Evolutionary conservation across 2,888 invertebrate species (phyloP).

Genomic region (Drosophila parthenogenetica): DNA sequence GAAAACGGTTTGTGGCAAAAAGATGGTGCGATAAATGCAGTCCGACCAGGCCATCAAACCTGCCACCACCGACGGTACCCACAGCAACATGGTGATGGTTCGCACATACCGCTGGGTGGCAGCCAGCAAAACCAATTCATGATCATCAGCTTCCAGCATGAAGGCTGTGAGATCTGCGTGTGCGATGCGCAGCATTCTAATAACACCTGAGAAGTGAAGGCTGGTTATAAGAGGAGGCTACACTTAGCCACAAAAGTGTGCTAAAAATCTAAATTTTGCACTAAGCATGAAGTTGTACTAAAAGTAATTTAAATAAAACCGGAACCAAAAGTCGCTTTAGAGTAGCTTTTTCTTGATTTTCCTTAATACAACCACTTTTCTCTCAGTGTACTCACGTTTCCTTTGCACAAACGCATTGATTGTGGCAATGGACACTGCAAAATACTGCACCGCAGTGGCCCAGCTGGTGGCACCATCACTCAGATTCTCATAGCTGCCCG

Average conservation of each 20-base stretch:
- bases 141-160: constrained; percentile 50
- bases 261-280: no score
- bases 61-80: constrained; percentile 65
- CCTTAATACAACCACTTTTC: no score
- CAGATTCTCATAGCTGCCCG: constrained; percentile 56
- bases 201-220: constrained; percentile 51
- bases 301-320: no score
- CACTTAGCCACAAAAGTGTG: no score
- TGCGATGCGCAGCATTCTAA: constrained; percentile 55
- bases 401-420: constrained; percentile 70
- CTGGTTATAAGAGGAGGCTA: no score
- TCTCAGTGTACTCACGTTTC: constrained; percentile 54
- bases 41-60: constrained; percentile 65
- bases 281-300: no score
- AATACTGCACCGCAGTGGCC: constrained; percentile 71
- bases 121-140: constrained; percentile 56
- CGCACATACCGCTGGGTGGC: constrained; percentile 61
- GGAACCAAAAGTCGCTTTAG: no score
- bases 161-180: constrained; percentile 63
- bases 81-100: constrained; percentile 60
- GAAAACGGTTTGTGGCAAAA: constrained; percentile 72
- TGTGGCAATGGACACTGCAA: constrained; percentile 72
- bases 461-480: constrained; percentile 65
- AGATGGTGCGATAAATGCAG: constrained; percentile 69
- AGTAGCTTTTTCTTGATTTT: background rate